Base-by-base conservation (phyloP, 2,113 vertebrate genomes). In the Pipra filicauda region DNA sequence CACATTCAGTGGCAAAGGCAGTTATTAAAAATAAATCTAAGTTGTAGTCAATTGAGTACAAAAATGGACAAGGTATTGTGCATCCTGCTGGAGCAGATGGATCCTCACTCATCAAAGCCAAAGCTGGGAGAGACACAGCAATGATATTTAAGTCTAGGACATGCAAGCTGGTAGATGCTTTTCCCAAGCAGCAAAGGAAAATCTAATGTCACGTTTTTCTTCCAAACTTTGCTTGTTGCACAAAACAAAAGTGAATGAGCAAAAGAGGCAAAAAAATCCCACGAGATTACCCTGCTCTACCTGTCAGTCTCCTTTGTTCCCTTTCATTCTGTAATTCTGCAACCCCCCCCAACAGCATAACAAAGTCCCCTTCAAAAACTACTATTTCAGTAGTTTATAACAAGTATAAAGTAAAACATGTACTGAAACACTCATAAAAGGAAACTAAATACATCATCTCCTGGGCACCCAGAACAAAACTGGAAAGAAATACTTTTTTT, bases 1-100 rank as follows among this genome's bases (percentile, higher is more conserved):
- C 89, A 94, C 57, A 74, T 81, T 94, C 94, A 92, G 92, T 92
- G 87, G 90, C 78, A 96, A 95, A 97, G 75, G 80, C 93, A 97
- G 93, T 95, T 90, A 93, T 81, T 79, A 83, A 95, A 97, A 97
- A 96, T 91, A 95, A 97, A 97, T 74, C 81, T 44, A 61, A 94
- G 77, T 78, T 95, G 84, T 70, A 96, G 78, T 26, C 94, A 61
- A 93, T 9, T 91, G 93, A 97, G 85, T 95, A 46, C 46, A 91
- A 94, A 95, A 95, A 85, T 37, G 80, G 62, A 35, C 14, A 85
- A 85, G 30, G 39, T n/a, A 37, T 8, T 80, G 55, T 24, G 33
- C 33, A 52, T 67, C 33, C 58, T 58, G 41, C 35, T 46, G 76
- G 51, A 59, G 61, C 18, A 77, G 48, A 66, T 5, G 33, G 6